Evolutionary conservation across 2,797 vertebrate species (phyloP), one percentile per base, ranked within the genome.

Genomic region (Salmo trutta): DNA sequence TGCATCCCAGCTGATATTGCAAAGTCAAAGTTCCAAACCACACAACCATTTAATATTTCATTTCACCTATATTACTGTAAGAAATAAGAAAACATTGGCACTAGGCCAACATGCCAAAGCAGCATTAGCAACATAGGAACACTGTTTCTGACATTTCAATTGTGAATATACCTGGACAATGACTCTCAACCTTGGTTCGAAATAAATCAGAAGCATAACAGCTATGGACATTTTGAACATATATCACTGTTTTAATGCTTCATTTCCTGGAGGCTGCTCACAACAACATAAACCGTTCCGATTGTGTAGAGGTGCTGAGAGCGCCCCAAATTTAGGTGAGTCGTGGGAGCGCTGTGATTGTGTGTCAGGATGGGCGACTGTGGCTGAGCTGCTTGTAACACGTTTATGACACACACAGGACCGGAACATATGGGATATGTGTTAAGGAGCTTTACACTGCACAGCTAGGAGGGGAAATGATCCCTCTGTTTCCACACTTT

Each of bases 221-320:
- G 41, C 27, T 24, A 66, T 54, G 82, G 75, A 31, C 79, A 81
- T 81, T 73, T 56, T 74, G 75, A 69, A 74, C 82, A 73, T 92
- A 90, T 90, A 91, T 90, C 84, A 74, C 62, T 73, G 76, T 84
- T 80, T 81, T 65, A 82, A 90, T 56, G 71, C 84, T 71, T 69
- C 52, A 5, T 75, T 81, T 79, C 59, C 75, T 83, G 75, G 24
- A 83, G 74, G 70, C 85, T 69, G 86, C 87, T 84, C 81, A 83
- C 80, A 86, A 84, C 87, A 86, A 85, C 87, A 88, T 90, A 88
- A 91, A 91, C 89, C 88, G 89, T 88, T 89, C 87, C 85, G 83
- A 89, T 90, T 86, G 85, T 21, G 81, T 85, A 67, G 87, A 92
- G 92, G 91, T 88, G 92, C 83, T 92, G 93, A 93, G 90, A 83